Evolutionary conservation across 2,113 vertebrate genomes (phyloP).

Genomic region (Salvelinus alpinus): DNA sequence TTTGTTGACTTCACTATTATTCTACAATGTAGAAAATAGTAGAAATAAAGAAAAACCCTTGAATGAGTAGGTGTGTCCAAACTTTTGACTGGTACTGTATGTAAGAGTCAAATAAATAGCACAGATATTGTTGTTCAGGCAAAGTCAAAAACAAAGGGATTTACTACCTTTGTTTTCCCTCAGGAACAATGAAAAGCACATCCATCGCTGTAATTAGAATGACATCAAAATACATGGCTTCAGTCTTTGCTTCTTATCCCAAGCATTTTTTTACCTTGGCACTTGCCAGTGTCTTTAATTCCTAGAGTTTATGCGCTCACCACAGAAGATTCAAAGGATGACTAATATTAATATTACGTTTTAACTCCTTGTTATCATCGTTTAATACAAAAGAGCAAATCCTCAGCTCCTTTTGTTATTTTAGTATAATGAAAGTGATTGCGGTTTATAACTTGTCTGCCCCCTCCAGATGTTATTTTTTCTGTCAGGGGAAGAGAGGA

Average conservation of each 20-base stretch:
- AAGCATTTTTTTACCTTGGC: conserved; percentile 36
- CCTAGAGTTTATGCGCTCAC: conserved; percentile 32
- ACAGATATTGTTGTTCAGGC: not conserved
- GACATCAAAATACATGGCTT: conserved; percentile 25
- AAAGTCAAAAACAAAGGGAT: conserved; percentile 14
- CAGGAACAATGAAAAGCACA: conserved; percentile 35
- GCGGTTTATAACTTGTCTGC: conserved; percentile 15
- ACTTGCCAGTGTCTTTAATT: conserved; percentile 46
- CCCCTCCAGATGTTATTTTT: conserved; percentile 37
- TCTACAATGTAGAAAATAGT: too few relatives aligned
- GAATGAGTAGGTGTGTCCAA: too few relatives aligned
- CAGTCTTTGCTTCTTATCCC: conserved; percentile 34
- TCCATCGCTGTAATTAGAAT: conserved; percentile 35
- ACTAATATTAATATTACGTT: conserved; percentile 49
- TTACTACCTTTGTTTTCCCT: not conserved
- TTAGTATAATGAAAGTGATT: conserved; percentile 54
- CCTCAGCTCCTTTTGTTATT: conserved; percentile 43
- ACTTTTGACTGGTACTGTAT: too few relatives aligned
- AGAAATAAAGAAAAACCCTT: too few relatives aligned
- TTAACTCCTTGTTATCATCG: conserved; percentile 45
- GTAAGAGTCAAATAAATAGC: not conserved
- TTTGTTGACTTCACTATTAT: too few relatives aligned
- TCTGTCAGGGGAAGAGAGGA: conserved; percentile 8
- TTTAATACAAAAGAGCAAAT: conserved; percentile 49
- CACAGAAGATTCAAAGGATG: conserved; percentile 46